Base-by-base conservation (phyloP, 64 coral and sea anemone species). In the Acropora tenuis region DNA sequence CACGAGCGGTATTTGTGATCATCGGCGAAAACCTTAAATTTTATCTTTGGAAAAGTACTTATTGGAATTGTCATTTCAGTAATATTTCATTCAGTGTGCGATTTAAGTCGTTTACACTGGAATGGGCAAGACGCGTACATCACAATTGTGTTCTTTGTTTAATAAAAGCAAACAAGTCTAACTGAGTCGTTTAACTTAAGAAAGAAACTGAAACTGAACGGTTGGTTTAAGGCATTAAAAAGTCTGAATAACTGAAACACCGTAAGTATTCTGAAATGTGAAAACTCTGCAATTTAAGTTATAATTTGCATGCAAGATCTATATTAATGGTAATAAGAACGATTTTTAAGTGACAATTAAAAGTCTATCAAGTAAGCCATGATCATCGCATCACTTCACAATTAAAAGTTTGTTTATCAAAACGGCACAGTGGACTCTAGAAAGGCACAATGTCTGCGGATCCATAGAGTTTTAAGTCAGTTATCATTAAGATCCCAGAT, bases 401-500 rank as follows among this genome's bases (percentile, higher is more conserved):
- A 30, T 30, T 30, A 30, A 30, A 30, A 30, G 30, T 30, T 30
- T 11, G 17, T 9, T 67, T 67, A 67, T 67, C 63, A 67, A 67
- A 67, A 67, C 17, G 63, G 63, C 63, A 16, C 12, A 67, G 17
- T 67, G 12, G 3, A 48, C 40, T 49, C 17, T 16, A 18, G 12
- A 6, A 67, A 67, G 17, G 63, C 63, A 67, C 63, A 67, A 1
- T 67, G 63, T 55, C 52, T 55, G 52, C 52, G 52, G 52, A 10
- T 10, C 52, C 63, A 67, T 67, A 18, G 63, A 67, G 42, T 74
- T 20, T 43, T 8, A 2, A 8, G 72, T 81, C 40, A 76, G 47
- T 44, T 44, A 83, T 82, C 89, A 52, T 52, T 90, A 11, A 91
- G 17, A 57, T 82, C 79, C 89, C 89, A 83, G 5, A 65, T 52